Evolutionary conservation across 2,888 invertebrate species (phyloP), one percentile per base, ranked within the genome.

Genomic region (Noctuana brunneofusca): DNA sequence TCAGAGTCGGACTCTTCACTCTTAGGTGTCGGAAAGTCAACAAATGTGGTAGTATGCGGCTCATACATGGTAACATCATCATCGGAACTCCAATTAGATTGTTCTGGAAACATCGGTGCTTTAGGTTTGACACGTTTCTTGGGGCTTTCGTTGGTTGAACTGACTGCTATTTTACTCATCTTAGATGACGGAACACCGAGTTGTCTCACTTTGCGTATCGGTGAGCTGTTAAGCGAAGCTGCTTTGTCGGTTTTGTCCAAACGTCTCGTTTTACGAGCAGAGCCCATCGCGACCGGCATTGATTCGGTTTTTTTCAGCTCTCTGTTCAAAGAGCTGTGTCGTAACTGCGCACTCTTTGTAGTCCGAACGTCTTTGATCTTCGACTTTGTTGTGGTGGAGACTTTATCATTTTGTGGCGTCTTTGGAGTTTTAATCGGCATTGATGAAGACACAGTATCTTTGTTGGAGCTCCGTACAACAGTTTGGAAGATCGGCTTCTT

Each of bases 1-100:
- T n/a, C n/a, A n/a, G n/a, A n/a, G 58, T 92, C 92, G 0, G 90
- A 90, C 66, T 92, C 92, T 0, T 89, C 89, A 5, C 79, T 83
- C 68, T 89, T 89, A 0, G 79, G 77, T 1, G 79, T 71, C 0
- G 87, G 84, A 35, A 86, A 81, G 58, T 90, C 90, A 0, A 82
- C 76, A 63, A 81, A 83, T 0, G 89, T 89, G 0, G 89, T 89
- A n/a, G 90, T 89, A 38, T 89, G 89, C 0, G 89, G 80, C 68
- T 92, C 92, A 2, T 92, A 92, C 92, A 92, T 91, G 0, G 91
- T 92, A 0, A 92, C 78, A 65, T 92, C 92, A 38, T 91, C 91
- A 14, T 84, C 89, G 14, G 74, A 53, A 63, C 73, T 76, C 72
- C 85, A 86, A 6, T 74, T 80, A 0, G 78, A 73, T 11, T 83